Base-by-base conservation (phyloP, 2,113 vertebrate species). In the Tichodroma muraria region DNA sequence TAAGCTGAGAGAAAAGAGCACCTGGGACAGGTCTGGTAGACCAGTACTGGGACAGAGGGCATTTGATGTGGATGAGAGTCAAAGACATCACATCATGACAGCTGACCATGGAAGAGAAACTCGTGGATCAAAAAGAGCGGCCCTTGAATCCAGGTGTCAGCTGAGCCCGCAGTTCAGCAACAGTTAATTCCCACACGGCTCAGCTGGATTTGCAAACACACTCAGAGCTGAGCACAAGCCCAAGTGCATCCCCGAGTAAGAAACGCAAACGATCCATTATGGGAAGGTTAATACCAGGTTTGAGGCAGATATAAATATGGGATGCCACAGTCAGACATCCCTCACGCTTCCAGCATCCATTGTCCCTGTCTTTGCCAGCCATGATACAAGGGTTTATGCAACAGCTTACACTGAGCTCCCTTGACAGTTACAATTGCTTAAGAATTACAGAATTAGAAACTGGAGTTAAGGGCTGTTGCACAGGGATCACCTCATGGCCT, bases 361-460 rank as follows among this genome's bases (percentile, higher is more conserved):
- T 22, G 72, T 45, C 79, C 35, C 56, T 17, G 13, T 15, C 54
- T 72, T 17, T 54, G 61, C 56, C 87, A 95, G 77, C 69, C 64
- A 18, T 1, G 10, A 27, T 80, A 42, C 64, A 52, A 52, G 24
- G 42, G 18, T 77, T 92, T 78, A 17, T 54, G 52, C 56, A 80
- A 28, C 27, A 80, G 68, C 77, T 83, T 66, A 57, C 22, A 4
- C 69, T n/a, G 69, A 92, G 52, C 73, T 91, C 53, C 20, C 69
- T 6, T 69, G 80, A 85, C 73, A 87, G 38, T 5, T 79, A 77
- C 38, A 91, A 91, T 70, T 91, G 70, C 88, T 91, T 5, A 50
- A 82, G 76, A 91, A 85, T 71, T 81, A 85, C 78, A 78, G 68
- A 94, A 89, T 76, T 71, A 91, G 65, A 79, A 89, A 63, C 71